Conservation (phyloP, 2,888 invertebrate species). For the Eulithis prunata region DNA sequence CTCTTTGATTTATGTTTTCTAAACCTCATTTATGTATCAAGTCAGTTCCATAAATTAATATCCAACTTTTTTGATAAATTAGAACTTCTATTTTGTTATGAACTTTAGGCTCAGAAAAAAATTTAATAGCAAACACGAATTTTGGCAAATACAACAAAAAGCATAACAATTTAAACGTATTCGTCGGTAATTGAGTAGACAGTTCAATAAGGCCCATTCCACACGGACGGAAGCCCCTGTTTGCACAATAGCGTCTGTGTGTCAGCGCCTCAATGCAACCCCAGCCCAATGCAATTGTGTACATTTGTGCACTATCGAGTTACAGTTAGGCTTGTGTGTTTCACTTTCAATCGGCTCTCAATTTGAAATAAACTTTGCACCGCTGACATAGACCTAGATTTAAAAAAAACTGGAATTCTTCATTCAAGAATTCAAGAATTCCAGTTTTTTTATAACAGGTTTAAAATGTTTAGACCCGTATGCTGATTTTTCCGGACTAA, state of each 20-base stretch:
- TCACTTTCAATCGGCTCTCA: not conserved
- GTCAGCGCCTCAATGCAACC: constrained; percentile 69
- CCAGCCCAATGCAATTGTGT: constrained; percentile 80
- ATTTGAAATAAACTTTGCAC: constrained; percentile 3
- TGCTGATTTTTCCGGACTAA: too few species aligned
- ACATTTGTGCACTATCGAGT: constrained; percentile 80
- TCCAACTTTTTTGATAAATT: too few species aligned
- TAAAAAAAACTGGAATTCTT: not conserved
- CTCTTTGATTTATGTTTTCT: too few species aligned
- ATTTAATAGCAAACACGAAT: too few species aligned
- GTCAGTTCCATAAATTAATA: too few species aligned
- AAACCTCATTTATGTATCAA: too few species aligned
- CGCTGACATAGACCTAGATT: not conserved
- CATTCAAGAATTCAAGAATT: too few species aligned
- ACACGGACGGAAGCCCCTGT: constrained; percentile 67
- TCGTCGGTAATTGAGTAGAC: constrained; percentile 41
- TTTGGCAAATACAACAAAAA: not conserved
- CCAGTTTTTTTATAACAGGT: too few species aligned
- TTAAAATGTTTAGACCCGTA: too few species aligned
- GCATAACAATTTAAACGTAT: not conserved
- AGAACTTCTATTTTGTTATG: too few species aligned
- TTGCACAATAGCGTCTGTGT: constrained; percentile 70
- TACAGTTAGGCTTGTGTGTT: constrained; percentile 49
- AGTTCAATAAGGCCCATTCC: constrained; percentile 59
- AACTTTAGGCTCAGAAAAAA: too few species aligned